Conservation (phyloP, 2,113 vertebrate genomes). For the Dasyprocta punctata region DNA sequence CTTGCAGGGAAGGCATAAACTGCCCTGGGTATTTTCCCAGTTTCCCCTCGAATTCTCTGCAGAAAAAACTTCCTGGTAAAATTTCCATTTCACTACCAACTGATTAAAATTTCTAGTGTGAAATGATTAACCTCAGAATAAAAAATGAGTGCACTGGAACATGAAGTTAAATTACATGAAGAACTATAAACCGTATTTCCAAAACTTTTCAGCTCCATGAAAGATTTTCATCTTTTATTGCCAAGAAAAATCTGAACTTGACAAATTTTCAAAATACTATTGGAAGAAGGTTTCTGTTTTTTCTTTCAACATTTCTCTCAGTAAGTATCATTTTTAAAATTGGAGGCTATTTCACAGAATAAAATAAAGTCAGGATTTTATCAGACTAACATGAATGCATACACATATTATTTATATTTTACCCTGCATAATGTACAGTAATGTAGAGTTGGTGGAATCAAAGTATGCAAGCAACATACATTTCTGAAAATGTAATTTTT, state of each 20-base stretch:
- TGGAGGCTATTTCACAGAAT: background rate
- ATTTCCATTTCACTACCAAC: background rate
- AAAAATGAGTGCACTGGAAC: background rate
- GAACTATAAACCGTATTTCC: background rate
- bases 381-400: background rate
- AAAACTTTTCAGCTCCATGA: background rate
- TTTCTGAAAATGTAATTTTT: background rate
- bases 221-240: background rate
- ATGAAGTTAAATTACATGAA: background rate
- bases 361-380: rapidly evolving
- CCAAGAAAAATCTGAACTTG: background rate
- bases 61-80: background rate
- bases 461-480: background rate
- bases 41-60: too few relatives aligned
- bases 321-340: slow-evolving; percentile 42
- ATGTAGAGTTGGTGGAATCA: background rate
- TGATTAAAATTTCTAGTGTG: background rate
- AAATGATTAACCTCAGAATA: background rate
- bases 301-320: background rate
- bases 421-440: too few relatives aligned
- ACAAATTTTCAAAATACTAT: background rate
- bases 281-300: background rate
- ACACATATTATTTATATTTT: too few relatives aligned
- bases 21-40: rapidly evolving
- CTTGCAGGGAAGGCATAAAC: rapidly evolving